Evolutionary conservation across 2,113 vertebrate species (phyloP).

Genomic region (Edolisoma coerulescens): DNA sequence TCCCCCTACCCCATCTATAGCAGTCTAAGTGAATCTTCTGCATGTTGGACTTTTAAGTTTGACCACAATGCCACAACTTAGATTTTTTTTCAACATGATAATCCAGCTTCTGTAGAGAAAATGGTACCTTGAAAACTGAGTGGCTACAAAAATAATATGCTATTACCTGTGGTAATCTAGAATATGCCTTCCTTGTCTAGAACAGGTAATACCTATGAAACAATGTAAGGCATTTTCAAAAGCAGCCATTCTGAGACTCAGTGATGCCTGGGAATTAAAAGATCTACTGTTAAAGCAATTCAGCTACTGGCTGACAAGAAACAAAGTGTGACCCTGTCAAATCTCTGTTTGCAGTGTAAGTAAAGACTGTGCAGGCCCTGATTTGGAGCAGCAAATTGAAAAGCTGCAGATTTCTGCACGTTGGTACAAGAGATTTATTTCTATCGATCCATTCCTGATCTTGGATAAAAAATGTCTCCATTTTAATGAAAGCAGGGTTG

Average conservation of each 20-base stretch:
- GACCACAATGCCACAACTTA: neutral
- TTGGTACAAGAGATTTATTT: neutral
- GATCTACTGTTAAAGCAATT: neutral
- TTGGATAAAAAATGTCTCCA: neutral
- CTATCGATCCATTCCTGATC: neutral
- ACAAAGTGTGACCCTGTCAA: neutral
- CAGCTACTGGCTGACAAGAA: neutral
- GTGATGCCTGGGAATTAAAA: neutral
- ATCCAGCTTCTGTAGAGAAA: neutral
- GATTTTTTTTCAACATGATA: neutral
- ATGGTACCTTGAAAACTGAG: neutral
- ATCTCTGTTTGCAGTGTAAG: neutral
- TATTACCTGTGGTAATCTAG: neutral
- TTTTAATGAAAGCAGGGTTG: neutral
- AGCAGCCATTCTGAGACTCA: neutral
- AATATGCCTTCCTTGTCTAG: neutral
- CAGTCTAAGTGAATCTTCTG: neutral
- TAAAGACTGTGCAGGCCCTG: neutral
- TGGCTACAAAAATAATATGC: neutral
- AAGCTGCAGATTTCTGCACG: neutral
- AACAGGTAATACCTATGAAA: neutral
- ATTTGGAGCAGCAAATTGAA: neutral
- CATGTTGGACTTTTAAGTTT: neutral
- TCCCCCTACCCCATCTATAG: neutral
- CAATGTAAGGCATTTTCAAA: neutral